Evolutionary conservation across 2,797 vertebrate genomes (phyloP).

Genomic region (Gila robusta): DNA sequence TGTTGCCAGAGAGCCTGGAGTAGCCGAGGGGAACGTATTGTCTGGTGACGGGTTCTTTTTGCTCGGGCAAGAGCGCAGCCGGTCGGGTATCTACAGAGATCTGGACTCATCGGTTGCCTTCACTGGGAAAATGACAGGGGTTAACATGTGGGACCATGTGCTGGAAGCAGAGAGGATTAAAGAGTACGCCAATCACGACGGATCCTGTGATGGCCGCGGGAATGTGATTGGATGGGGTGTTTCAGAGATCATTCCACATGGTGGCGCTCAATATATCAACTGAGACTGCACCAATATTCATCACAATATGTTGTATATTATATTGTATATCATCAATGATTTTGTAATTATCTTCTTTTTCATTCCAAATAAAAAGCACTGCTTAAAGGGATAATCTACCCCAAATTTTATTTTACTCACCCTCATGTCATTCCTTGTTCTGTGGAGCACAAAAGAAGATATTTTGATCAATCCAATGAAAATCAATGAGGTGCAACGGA

Average conservation of each 20-base stretch:
- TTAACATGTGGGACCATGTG: conserved; percentile 83
- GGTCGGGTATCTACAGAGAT: conserved; percentile 60
- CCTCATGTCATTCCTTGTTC: not conserved
- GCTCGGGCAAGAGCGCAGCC: conserved; percentile 84
- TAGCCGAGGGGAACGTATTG: conserved; percentile 69
- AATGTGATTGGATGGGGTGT: conserved; percentile 86
- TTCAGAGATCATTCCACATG: conserved; percentile 81
- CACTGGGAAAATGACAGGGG: conserved; percentile 84
- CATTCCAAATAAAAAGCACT: conserved; percentile 11
- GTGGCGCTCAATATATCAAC: conserved; percentile 81
- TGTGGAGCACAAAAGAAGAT: not conserved
- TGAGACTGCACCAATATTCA: conserved; percentile 58
- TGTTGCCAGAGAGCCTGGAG: conserved; percentile 9
- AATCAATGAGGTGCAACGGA: not conserved
- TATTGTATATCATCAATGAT: not conserved
- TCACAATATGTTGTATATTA: not conserved
- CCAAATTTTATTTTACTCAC: not conserved
- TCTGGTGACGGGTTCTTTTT: conserved; percentile 80
- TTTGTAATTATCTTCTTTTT: conserved; percentile 6
- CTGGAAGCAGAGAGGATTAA: conserved; percentile 74
- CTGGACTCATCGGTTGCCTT: conserved; percentile 82
- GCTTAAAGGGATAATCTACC: not conserved
- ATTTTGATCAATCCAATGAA: not conserved
- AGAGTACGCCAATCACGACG: conserved; percentile 46
- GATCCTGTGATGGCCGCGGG: conserved; percentile 75